Evolutionary conservation across 1,140 invertebrate species (phyloP).

Genomic region (Drosophila chauvacae): DNA sequence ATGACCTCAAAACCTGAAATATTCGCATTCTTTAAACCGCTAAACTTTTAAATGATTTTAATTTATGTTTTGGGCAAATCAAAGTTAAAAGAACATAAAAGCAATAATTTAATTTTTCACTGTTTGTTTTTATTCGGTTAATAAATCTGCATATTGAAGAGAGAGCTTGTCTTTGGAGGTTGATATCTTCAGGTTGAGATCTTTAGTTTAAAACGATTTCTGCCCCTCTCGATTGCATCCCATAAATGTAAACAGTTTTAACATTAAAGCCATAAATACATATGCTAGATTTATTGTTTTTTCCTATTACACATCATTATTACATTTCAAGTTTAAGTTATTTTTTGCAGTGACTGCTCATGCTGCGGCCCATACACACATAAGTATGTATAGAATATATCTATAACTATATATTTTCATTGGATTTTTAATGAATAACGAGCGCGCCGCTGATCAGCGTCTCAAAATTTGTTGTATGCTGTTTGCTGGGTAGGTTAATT

Average conservation of each 20-base stretch:
- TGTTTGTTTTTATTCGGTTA: too few species aligned
- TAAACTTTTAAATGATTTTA: too few species aligned
- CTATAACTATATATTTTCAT: conserved; percentile 35
- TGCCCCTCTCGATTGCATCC: background rate
- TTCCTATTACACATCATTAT: conserved; percentile 67
- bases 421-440: conserved; percentile 50
- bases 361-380: conserved; percentile 43
- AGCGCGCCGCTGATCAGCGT: conserved; percentile 37
- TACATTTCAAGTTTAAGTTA: conserved; percentile 61
- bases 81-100: too few species aligned
- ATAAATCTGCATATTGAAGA: background rate
- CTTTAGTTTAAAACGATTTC: background rate
- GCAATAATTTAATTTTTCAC: too few species aligned
- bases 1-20: too few species aligned
- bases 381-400: conserved; percentile 17
- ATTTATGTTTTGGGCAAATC: too few species aligned
- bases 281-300: conserved; percentile 69
- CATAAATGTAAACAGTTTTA: conserved; percentile 20
- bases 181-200: too few species aligned
- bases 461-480: conserved; percentile 63
- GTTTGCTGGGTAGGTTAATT: conserved; percentile 70
- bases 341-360: conserved; percentile 43
- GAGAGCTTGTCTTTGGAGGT: background rate
- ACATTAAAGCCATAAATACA: conserved; percentile 81
- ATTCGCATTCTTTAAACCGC: too few species aligned